Evolutionary conservation across 2,113 vertebrate species (phyloP), one percentile per base, ranked within the genome.

Genomic region (Hiodon alosoides): DNA sequence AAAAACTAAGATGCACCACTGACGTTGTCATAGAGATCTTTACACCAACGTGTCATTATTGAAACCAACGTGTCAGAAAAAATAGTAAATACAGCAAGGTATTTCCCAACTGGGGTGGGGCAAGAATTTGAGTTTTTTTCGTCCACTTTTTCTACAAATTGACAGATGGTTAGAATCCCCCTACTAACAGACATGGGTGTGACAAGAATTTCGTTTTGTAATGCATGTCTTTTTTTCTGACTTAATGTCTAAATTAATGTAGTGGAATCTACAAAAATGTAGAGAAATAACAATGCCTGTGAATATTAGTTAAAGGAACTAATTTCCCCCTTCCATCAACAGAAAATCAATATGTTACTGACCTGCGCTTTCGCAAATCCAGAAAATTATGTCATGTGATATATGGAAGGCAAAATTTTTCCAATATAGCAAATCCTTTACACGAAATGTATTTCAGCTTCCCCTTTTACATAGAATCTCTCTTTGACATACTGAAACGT

Each of bases 141-240:
- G 2, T 9, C 14, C 14, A 13, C 60, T 57, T 57, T n/a, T 0
- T 68, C 67, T 67, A 48, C 7, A 68, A 6, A 17, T 2, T 47
- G 54, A 67, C 54, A 75, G 73, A 8, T 75, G 55, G 64, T 5
- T 3, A 14, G 65, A 75, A 68, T 68, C 65, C 73, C 53, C 62
- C 13, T 52, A 14, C 14, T 54, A 74, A 74, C 5, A 53, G 60
- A 51, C 66, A 52, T 14, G 17, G 52, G 51, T 14, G 11, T 7
- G 50, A n/a, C 51, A n/a, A 51, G 2, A 8, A 16, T 68, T 53
- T 53, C 7, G 14, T 54, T 69, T 53, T 17, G n/a, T 59, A 11
- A 59, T 9, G 58, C 58, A 5, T 59, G 14, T 31, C 31, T 31
- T 31, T 2, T 31, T 31, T 31, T 31, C 31, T 31, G 31, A 31